phyloP scores from a whole-genome alignment of 2,888 invertebrate genomes.

The Drosophila fungiperda region DNA sequence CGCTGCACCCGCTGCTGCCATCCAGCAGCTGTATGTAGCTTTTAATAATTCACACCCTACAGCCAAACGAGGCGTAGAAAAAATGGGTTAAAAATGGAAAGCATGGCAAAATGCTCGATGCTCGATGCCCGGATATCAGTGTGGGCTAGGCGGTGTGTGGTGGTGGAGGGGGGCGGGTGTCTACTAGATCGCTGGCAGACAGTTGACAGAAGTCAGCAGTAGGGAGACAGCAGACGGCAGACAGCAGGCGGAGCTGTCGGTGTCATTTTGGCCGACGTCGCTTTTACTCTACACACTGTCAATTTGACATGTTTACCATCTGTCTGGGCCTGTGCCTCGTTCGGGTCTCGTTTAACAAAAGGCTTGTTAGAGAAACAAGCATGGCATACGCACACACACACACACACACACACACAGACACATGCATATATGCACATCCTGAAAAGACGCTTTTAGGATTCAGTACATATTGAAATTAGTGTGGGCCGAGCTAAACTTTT shows the following conservation, averaged over 20 bases:
- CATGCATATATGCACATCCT: conserved; percentile 15
- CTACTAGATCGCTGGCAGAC: conserved; percentile 13
- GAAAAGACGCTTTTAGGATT: conserved; percentile 37
- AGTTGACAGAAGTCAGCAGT: not conserved
- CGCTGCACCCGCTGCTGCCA: conserved; percentile 4
- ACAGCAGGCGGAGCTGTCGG: conserved; percentile 43
- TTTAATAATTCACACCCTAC: conserved; percentile 78
- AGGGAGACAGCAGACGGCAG: conserved; percentile 20
- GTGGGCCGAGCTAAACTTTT: conserved; percentile 44
- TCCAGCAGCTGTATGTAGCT: conserved; percentile 60
- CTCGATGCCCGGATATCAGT: conserved; percentile 21
- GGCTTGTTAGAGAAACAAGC: conserved; percentile 59
- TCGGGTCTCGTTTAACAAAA: conserved; percentile 66
- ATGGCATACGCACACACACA: conserved; percentile 25
- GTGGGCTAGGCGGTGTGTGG: too few relatives aligned
- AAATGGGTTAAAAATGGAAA: conserved; percentile 72
- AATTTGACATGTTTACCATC: conserved; percentile 82
- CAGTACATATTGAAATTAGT: conserved; percentile 31
- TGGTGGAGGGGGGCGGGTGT: not conserved
- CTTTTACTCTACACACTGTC: conserved; percentile 74
- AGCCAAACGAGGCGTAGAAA: conserved; percentile 53
- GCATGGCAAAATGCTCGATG: conserved; percentile 19
- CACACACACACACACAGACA: not conserved
- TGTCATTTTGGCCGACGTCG: conserved; percentile 70
- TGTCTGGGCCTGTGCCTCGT: conserved; percentile 65